Base-by-base conservation (phyloP, 1,140 invertebrate genomes). In the Kradibia gibbosae region DNA sequence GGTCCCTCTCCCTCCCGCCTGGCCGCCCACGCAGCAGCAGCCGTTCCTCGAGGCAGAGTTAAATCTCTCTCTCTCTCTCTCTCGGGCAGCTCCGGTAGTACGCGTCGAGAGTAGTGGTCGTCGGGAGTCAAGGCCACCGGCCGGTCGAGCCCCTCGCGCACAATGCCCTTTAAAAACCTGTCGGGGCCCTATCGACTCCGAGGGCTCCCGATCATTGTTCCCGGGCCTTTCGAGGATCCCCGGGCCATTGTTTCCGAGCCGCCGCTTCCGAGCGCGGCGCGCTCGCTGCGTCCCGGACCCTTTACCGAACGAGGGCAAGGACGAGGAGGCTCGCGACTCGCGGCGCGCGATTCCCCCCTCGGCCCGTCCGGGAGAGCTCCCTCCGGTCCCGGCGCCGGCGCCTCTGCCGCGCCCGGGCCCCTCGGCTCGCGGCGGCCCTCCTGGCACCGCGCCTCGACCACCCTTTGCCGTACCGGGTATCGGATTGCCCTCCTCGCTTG, bases 141-240 rank as follows among this genome's bases (percentile, higher is more conserved):
- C 17, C 74, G 25, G 42, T 28, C 36, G 31, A 55, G 34, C 10
- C 25, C 25, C 34, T 20, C 20, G 60, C 13, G 22, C 62, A 78
- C 65, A 77, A 77, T 77, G 50, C 45, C 31, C 34, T 78, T 78
- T 70, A 55, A 70, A 78, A 67, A 78, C 36, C 57, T 62, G 57
- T 39, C 36, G 74, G 1, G 8, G 20, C 50, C 28, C 73, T 17
- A 67, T 67, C 48, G 45, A 73, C 45, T 28, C 25, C 42, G 70
- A 42, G 42, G n/a, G 17, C 45, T 3, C 42, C 31, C 48, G 22
- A 25, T 75, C 73, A 39, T 75, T 75, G 73, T 75, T 75, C 15
- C 20, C 34, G 3, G 62, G 20, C 48, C 22, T 31, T 3, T 20
- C 22, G 25, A 28, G 28, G 70, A 50, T 72, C 15, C 8, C n/a